Evolutionary conservation across 2,797 vertebrate species (phyloP).

Genomic region (Gallinago nigripennis): DNA sequence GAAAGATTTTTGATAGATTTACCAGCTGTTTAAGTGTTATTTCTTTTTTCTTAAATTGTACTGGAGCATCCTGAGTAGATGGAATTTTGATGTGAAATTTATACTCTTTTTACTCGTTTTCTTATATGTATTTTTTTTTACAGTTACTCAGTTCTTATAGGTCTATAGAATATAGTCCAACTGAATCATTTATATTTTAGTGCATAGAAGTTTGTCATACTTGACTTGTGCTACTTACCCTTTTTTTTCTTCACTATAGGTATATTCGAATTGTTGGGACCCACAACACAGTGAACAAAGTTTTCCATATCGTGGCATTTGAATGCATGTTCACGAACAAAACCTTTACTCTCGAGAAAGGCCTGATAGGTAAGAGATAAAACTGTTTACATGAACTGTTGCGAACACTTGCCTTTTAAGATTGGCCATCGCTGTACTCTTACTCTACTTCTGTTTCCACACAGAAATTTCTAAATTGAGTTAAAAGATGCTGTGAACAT

Average conservation of each 20-base stretch:
- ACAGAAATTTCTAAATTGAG: not conserved
- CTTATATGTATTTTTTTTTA: not conserved
- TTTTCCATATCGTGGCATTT: conserved; percentile 98
- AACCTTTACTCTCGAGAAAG: conserved; percentile 89
- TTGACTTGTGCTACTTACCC: not conserved
- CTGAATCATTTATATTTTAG: not conserved
- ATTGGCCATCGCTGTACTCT: not conserved
- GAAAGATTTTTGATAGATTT: not conserved
- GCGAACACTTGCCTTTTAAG: not conserved
- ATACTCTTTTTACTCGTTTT: not conserved
- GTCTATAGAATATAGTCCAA: not conserved
- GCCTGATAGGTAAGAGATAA: conserved; percentile 88
- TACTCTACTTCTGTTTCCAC: not conserved
- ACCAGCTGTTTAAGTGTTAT: not conserved
- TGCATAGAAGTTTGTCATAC: not conserved
- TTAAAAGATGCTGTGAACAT: not conserved
- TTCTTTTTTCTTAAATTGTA: not conserved
- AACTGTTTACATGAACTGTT: not conserved
- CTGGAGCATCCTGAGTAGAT: not conserved
- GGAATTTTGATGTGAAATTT: not conserved
- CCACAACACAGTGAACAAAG: conserved; percentile 98
- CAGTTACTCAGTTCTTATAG: not conserved
- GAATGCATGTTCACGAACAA: conserved; percentile 96
- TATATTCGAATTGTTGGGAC: conserved; percentile 97
- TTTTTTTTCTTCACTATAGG: conserved; percentile 66